A percentile compares a stretch with the other conserved stretches of the same genome.
Evolutionary conservation across 2,113 vertebrate genomes (phyloP).

Genomic region (Pangasianodon hypophthalmus): DNA sequence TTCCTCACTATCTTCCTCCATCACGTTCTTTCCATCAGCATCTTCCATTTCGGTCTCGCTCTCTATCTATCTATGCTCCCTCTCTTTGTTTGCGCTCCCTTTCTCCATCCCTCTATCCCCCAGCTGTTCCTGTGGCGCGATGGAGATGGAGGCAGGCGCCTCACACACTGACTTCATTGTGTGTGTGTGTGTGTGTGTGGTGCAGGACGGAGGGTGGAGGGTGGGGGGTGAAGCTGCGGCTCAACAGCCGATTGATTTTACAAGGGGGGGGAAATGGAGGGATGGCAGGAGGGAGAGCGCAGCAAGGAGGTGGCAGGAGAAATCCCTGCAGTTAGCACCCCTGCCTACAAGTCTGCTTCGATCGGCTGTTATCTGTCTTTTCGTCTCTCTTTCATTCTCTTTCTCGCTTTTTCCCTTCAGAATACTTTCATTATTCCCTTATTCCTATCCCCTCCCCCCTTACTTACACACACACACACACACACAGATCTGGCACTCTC

Average conservation of each 20-base stretch:
- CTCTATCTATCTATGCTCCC: background rate
- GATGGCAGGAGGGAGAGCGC: background rate
- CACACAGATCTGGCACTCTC: conserved; percentile 8
- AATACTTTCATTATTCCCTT: background rate
- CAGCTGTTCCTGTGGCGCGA: conserved; percentile 54
- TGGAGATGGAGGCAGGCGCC: conserved; percentile 42
- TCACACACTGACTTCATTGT: conserved; percentile 60
- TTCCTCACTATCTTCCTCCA: background rate
- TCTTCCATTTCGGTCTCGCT: background rate
- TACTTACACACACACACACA: background rate
- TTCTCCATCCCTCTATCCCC: conserved; percentile 40
- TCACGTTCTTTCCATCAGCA: background rate
- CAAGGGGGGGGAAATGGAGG: background rate
- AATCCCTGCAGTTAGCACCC: conserved; percentile 37
- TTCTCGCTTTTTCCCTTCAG: background rate
- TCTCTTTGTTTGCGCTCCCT: conserved; percentile 37
- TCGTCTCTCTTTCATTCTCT: conserved; percentile 15
- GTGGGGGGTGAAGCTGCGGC: conserved; percentile 16
- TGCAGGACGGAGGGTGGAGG: conserved; percentile 8
- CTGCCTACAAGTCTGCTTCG: conserved; percentile 4
- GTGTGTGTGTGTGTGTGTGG: conserved; percentile 52
- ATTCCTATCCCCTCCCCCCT: background rate
- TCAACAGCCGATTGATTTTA: conserved; percentile 56
- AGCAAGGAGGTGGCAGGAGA: conserved; percentile 25
- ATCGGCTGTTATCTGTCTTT: conserved; percentile 35